Evolutionary conservation across 2,888 invertebrate genomes (phyloP).

Genomic region (Lycia hirtaria): DNA sequence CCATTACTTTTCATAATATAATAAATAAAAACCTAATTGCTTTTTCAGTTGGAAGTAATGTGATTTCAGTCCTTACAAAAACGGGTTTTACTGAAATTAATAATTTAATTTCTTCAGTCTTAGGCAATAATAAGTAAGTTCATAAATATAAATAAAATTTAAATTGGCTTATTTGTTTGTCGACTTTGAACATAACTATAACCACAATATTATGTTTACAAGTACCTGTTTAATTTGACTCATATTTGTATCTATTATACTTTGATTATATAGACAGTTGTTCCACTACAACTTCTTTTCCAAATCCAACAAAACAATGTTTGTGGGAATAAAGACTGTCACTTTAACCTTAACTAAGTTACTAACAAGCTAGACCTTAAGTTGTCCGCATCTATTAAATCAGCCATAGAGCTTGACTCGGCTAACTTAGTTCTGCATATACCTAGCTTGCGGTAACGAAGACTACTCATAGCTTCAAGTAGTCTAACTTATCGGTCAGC

Average conservation of each 20-base stretch:
- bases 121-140: too few species aligned
- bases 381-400: slow-evolving; percentile 20
- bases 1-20: too few species aligned
- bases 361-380: slow-evolving; percentile 9
- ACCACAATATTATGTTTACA: too few species aligned
- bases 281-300: background rate
- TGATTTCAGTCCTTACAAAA: too few species aligned
- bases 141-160: too few species aligned
- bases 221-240: too few species aligned
- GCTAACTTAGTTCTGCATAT: slow-evolving; percentile 18
- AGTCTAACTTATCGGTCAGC: slow-evolving; percentile 38
- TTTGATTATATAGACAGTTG: background rate
- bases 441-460: slow-evolving; percentile 13
- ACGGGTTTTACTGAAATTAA: too few species aligned
- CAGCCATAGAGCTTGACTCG: slow-evolving; percentile 20
- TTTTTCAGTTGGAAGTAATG: too few species aligned
- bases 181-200: too few species aligned
- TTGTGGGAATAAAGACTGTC: background rate
- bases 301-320: background rate
- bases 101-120: too few species aligned
- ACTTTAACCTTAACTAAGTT: slow-evolving; percentile 1
- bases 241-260: background rate
- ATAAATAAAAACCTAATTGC: too few species aligned
- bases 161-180: too few species aligned
- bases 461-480: slow-evolving; percentile 15